phyloP scores from a whole-genome alignment of 1,140 invertebrate species.

The Tribolium castaneum region DNA sequence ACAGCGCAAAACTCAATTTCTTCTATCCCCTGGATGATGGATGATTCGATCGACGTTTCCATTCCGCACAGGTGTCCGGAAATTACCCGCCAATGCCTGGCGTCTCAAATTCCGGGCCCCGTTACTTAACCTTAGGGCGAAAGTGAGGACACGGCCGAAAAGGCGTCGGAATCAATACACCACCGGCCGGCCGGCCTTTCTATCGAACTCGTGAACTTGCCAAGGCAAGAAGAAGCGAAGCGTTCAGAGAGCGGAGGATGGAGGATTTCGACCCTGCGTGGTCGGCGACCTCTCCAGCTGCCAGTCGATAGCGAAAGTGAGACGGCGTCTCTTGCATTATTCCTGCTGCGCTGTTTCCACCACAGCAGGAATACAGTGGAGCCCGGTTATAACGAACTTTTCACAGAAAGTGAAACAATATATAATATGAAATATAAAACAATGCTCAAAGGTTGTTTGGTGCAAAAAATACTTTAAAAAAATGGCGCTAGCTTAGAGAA shows the following conservation, averaged over 20 bases:
- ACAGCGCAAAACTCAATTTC: not conserved
- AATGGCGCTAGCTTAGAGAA: no score
- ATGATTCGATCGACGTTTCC: not conserved
- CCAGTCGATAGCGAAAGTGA: slow-evolving; percentile 42
- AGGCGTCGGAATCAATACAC: slow-evolving; percentile 3
- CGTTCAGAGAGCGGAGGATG: slow-evolving; percentile 18
- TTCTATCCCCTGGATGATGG: not conserved
- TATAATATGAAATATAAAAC: no score
- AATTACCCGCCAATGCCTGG: slow-evolving; percentile 1
- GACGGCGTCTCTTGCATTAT: slow-evolving; percentile 36
- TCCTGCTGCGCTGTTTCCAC: slow-evolving; percentile 35
- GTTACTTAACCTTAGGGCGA: not conserved
- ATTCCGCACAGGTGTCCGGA: slow-evolving; percentile 17
- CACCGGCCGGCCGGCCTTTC: slow-evolving; percentile 2
- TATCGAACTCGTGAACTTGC: slow-evolving; percentile 36
- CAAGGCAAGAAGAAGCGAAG: slow-evolving; percentile 37
- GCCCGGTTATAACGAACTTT: no score
- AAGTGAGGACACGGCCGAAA: not conserved
- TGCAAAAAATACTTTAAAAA: no score
- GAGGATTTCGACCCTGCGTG: slow-evolving; percentile 42
- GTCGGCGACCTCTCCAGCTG: slow-evolving; percentile 40
- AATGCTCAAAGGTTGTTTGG: no score
- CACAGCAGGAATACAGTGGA: no score
- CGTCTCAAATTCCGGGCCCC: not conserved
- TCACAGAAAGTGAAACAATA: no score